Conservation (phyloP, 23 tunicate species). For the Halocynthia roretzi region DNA sequence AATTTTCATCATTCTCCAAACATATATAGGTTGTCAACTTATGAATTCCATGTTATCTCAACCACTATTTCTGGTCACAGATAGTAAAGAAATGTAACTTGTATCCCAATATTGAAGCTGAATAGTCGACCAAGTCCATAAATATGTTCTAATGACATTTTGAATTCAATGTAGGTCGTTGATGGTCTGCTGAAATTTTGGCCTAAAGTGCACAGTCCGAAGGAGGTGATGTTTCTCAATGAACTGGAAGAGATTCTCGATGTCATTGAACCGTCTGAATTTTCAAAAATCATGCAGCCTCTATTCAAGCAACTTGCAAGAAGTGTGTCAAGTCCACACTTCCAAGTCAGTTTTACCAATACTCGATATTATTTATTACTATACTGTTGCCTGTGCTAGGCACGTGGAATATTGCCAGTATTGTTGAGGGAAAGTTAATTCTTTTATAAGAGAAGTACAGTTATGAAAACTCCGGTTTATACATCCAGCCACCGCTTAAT, state of each 20-base stretch:
- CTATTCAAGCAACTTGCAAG: constrained; percentile 87
- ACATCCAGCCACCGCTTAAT: too few species aligned
- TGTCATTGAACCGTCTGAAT: constrained; percentile 92
- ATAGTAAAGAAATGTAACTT: too few species aligned
- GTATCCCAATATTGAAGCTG: neutral
- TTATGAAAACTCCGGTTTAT: neutral
- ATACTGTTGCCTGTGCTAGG: too few species aligned
- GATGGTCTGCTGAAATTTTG: constrained; percentile 95
- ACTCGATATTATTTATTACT: too few species aligned
- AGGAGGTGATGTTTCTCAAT: constrained; percentile 98
- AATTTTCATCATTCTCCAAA: too few species aligned
- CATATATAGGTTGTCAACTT: too few species aligned
- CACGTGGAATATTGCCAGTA: neutral
- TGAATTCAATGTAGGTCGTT: constrained; percentile 43
- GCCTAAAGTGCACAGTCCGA: constrained; percentile 99
- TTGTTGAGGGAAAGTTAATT: neutral
- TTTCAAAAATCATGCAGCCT: constrained; percentile 86
- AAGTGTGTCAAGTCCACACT: constrained; percentile 93
- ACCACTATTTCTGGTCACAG: too few species aligned
- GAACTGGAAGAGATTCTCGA: constrained; percentile 97
- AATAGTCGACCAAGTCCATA: neutral
- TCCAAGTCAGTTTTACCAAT: constrained; percentile 58
- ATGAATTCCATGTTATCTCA: too few species aligned
- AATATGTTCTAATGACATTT: neutral
- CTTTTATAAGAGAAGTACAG: neutral